These are phyloP conservation scores for Ceyx cyanopectus DNA, from an alignment of 2,113 vertebrate genomes.

Conservation along the genomic window DNA sequence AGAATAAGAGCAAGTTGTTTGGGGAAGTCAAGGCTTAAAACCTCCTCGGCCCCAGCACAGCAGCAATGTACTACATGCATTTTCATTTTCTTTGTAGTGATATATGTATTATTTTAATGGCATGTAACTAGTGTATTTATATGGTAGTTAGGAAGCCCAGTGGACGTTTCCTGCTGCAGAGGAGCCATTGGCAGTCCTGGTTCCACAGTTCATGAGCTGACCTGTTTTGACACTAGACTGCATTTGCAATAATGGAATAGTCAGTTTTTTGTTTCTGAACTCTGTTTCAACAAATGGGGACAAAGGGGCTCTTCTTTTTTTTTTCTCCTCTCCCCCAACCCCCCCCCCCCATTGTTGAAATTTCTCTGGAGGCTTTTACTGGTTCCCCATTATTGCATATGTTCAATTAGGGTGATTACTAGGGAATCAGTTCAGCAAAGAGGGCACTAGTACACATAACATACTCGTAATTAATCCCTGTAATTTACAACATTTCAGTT, in stretches of 20 bases:
- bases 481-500: conserved; percentile 53
- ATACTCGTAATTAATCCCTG: conserved; percentile 11
- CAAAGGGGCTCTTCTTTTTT: not conserved
- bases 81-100: not conserved
- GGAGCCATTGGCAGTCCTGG: conserved; percentile 37
- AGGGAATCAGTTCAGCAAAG: not conserved
- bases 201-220: not conserved
- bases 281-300: not conserved
- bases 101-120: not conserved
- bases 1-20: conserved; percentile 3
- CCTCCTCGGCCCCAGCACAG: not conserved
- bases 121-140: conserved; percentile 18
- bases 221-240: conserved; percentile 4
- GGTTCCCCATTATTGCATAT: not conserved
- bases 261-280: not conserved
- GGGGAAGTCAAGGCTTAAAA: conserved; percentile 19
- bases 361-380: not conserved
- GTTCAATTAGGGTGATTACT: not conserved
- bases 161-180: conserved; percentile 41
- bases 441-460: not conserved
- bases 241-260: not conserved
- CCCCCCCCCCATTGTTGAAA: not conserved
- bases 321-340: not conserved
- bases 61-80: not conserved
- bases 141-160: conserved; percentile 13